A percentile compares a stretch with the other conserved stretches of the same genome.
These are phyloP conservation scores for Zaprionus lineosus DNA, from an alignment of 2,888 invertebrate species.

Conservation along the genomic window DNA sequence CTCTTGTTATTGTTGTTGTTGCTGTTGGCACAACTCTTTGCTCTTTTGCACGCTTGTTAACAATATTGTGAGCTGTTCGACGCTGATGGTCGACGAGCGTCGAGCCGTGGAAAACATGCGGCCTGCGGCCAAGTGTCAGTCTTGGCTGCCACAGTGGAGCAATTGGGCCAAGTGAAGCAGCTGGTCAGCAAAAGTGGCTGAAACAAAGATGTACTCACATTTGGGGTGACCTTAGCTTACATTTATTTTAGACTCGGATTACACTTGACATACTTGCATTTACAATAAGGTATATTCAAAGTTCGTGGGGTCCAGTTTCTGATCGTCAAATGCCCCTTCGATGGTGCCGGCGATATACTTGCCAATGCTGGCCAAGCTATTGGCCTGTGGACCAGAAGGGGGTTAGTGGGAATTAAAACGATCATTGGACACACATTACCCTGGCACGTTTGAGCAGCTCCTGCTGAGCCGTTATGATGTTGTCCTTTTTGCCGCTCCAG, in stretches of 20 bases:
- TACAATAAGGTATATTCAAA: too few relatives aligned
- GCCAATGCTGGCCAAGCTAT: slow-evolving; percentile 90
- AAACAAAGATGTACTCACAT: slow-evolving; percentile 4
- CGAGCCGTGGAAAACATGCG: slow-evolving; percentile 49
- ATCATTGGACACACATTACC: slow-evolving; percentile 84
- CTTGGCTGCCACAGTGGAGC: slow-evolving; percentile 36
- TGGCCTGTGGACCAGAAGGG: slow-evolving; percentile 86
- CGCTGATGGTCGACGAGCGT: slow-evolving; percentile 13
- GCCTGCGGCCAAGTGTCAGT: slow-evolving; percentile 59
- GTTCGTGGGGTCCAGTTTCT: too few relatives aligned
- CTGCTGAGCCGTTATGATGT: slow-evolving; percentile 90
- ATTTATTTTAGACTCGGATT: too few relatives aligned
- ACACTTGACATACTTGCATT: background rate
- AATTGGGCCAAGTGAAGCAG: too few relatives aligned
- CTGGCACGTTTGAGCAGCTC: slow-evolving; percentile 96
- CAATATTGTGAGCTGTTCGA: slow-evolving; percentile 68
- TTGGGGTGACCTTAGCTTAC: too few relatives aligned
- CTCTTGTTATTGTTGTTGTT: slow-evolving; percentile 7
- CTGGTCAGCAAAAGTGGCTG: slow-evolving; percentile 9
- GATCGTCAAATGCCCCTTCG: too few relatives aligned
- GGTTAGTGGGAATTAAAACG: background rate
- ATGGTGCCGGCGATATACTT: slow-evolving; percentile 89
- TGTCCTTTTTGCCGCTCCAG: slow-evolving; percentile 96
- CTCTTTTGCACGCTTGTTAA: slow-evolving; percentile 72
- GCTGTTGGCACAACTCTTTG: slow-evolving; percentile 29